A percentile compares a stretch with the other conserved stretches of the same genome.
phyloP scores from a whole-genome alignment of 2,113 vertebrate species.

The Cochlearius cochlearius region DNA sequence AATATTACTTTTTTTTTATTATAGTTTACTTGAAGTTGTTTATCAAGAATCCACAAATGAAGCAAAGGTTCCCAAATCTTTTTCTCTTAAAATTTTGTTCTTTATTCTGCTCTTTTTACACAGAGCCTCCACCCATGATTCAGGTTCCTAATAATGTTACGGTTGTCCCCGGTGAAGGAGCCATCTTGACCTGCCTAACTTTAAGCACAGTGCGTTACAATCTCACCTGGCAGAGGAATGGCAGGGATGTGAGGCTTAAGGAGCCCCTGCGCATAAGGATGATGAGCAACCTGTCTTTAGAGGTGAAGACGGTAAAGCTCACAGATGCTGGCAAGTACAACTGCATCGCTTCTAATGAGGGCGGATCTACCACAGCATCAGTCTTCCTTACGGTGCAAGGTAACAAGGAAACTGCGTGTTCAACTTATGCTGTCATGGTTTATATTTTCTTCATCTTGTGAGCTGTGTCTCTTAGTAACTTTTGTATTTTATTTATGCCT shows the following conservation, averaged over 20 bases:
- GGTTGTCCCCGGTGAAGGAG: constrained; percentile 73
- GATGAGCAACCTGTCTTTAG: constrained; percentile 83
- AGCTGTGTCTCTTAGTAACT: neutral
- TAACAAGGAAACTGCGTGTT: constrained; percentile 32
- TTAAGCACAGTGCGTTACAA: constrained; percentile 85
- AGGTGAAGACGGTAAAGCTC: constrained; percentile 73
- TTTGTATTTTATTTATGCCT: neutral
- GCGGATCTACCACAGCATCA: constrained; percentile 73
- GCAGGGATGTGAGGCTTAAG: constrained; percentile 66
- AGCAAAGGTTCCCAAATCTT: neutral
- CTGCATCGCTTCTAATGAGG: constrained; percentile 84
- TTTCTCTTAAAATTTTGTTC: neutral
- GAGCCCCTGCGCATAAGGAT: constrained; percentile 67
- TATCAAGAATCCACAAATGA: neutral
- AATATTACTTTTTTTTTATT: neutral
- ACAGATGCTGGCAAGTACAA: constrained; percentile 82
- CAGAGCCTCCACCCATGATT: constrained; percentile 91
- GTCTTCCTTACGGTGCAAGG: constrained; percentile 90
- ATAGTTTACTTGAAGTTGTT: neutral
- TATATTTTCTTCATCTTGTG: neutral
- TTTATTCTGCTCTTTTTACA: neutral
- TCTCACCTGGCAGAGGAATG: constrained; percentile 86
- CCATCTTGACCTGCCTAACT: constrained; percentile 83
- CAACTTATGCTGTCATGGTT: neutral
- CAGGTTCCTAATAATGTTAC: constrained; percentile 80